Evolutionary conservation across 2,113 vertebrate species (phyloP).

Genomic region (Perca flavescens): DNA sequence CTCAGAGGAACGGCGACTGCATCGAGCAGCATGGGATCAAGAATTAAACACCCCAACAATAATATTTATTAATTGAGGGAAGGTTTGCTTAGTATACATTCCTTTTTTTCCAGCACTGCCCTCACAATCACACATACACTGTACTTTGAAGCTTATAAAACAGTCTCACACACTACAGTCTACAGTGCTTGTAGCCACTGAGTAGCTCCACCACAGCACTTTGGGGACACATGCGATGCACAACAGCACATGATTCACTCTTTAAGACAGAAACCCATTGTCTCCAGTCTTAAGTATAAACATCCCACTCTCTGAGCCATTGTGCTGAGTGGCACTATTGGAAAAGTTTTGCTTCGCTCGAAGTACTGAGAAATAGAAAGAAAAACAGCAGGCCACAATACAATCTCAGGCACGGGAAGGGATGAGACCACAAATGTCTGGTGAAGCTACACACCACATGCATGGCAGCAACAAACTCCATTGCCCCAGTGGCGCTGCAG

Average conservation of each 20-base stretch:
- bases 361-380: slow-evolving; percentile 23
- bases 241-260: slow-evolving; percentile 36
- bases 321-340: slow-evolving; percentile 17
- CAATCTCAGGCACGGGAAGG: slow-evolving; percentile 28
- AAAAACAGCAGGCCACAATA: slow-evolving; percentile 29
- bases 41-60: slow-evolving; percentile 49
- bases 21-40: slow-evolving; percentile 20
- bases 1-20: background rate
- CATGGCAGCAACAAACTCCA: slow-evolving; percentile 42
- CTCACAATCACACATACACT: slow-evolving; percentile 12
- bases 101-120: slow-evolving; percentile 6
- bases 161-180: slow-evolving; percentile 10
- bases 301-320: slow-evolving; percentile 24
- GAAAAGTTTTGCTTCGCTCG: slow-evolving; percentile 26
- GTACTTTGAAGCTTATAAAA: slow-evolving; percentile 25
- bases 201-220: slow-evolving; percentile 5
- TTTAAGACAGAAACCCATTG: slow-evolving; percentile 21
- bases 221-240: slow-evolving; percentile 25
- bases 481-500: slow-evolving; percentile 30
- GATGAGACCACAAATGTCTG: slow-evolving; percentile 28
- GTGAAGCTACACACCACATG: slow-evolving; percentile 24
- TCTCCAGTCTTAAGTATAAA: slow-evolving; percentile 46
- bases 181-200: slow-evolving; percentile 7
- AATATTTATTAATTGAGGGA: slow-evolving; percentile 35
- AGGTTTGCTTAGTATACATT: slow-evolving; percentile 36